Base-by-base conservation (phyloP, 2,113 vertebrate species). In the Anser brachyrhynchus region DNA sequence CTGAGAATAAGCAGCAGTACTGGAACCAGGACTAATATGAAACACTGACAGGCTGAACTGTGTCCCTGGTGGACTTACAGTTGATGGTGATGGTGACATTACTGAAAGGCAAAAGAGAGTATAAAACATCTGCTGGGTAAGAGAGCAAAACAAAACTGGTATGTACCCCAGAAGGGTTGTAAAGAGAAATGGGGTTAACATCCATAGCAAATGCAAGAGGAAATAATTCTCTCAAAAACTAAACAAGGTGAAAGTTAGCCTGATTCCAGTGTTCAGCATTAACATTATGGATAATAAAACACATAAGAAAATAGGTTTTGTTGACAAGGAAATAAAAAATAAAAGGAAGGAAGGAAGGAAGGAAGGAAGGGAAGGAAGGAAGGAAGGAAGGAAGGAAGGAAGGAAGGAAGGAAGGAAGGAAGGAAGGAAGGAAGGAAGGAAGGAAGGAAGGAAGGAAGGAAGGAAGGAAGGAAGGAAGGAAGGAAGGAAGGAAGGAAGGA, bases 81-180 rank as follows among this genome's bases (percentile, higher is more conserved):
- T 19, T 95, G 93, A 95, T 94, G 73, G 64, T 84, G 62, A 89
- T 84, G 66, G 59, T 90, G 88, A 92, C 80, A 93, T 95, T 95
- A 95, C 85, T 89, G 85, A 96, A 95, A 96, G 85, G 75, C 76
- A 94, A 94, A 95, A 93, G 80, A 54, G 76, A 96, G 54, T 81
- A 87, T 92, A 94, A 89, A 97, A 84, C 92, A 93, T 94, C 93
- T 96, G 90, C 76, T 95, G 66, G 83, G 44, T 89, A 91, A 96
- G 86, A 86, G 92, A 96, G 77, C 16, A 93, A 94, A 96, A 70
- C 84, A 94, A 84, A 95, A 89, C 62, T 89, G 41, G 12, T 81
- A 96, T 91, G 74, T 76, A 66, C 62, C 95, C 84, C 96, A 92
- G 58, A 93, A 94, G 95, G 31, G 66, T 2, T 82, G 66, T 96